phyloP scores from a whole-genome alignment of 2,113 vertebrate genomes.

The Apistogramma diplotaenia region DNA sequence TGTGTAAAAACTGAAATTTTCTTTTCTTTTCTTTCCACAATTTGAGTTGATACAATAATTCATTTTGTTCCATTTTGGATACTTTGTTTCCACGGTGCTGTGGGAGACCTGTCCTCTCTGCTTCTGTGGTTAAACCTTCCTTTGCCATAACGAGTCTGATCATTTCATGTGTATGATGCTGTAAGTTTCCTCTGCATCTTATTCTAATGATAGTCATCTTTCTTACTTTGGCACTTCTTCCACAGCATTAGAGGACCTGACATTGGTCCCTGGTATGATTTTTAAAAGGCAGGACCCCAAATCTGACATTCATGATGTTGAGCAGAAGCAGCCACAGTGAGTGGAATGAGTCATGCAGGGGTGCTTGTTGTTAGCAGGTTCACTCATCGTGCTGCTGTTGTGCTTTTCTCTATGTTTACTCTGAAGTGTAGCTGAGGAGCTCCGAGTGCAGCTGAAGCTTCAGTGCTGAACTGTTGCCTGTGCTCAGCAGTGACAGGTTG shows the following conservation, averaged over 20 bases:
- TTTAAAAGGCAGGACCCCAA: too few species aligned
- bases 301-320: too few species aligned
- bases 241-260: too few species aligned
- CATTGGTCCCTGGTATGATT: too few species aligned
- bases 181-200: too few species aligned
- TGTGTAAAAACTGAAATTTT: too few species aligned
- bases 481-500: constrained; percentile 38
- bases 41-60: not conserved
- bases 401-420: not conserved
- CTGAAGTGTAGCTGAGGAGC: not conserved
- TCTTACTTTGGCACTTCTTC: too few species aligned
- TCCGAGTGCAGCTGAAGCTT: not conserved
- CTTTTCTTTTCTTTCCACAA: not conserved
- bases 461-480: constrained; percentile 37
- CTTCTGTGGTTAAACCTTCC: not conserved
- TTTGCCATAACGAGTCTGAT: not conserved
- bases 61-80: not conserved
- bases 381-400: not conserved
- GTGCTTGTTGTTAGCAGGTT: not conserved
- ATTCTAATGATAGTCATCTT: too few species aligned
- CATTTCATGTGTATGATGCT: too few species aligned
- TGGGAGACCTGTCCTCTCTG: too few species aligned
- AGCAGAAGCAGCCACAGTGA: too few species aligned
- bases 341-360: too few species aligned
- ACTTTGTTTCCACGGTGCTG: not conserved